Base-by-base conservation (phyloP, 2,113 vertebrate species). In the Peromyscus leucopus region DNA sequence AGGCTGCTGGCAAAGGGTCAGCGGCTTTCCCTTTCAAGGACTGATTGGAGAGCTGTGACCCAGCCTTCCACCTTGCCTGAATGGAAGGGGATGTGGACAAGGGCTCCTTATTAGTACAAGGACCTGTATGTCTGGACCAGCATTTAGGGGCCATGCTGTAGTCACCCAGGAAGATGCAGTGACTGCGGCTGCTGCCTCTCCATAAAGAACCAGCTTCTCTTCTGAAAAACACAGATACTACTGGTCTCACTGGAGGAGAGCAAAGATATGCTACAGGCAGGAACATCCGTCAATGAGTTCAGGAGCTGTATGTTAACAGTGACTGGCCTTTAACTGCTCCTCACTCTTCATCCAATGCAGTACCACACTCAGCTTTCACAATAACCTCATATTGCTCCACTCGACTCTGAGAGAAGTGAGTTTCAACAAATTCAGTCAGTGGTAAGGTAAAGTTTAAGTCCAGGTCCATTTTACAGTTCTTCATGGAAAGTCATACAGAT, bases 1-100 rank as follows among this genome's bases (percentile, higher is more conserved):
- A 92, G 97, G 98, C 97, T 4, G 75, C 95, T 95, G 97, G 96
- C 59, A 94, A 97, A 96, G 93, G 80, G 98, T 97, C 95, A 97
- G 95, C 94, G 96, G 91, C 93, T 98, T 98, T 98, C 98, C 48
- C 96, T 98, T 96, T 97, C 98, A 96, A 94, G 98, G 97, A 97
- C 51, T 97, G 93, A 96, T 91, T 96, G 97, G 96, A 98, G 95
- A 97, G 96, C 94, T 98, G 97, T 91, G 96, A 98, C 84, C 96
- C 98, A 97, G 98, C 97, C 98, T 98, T 97, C 98, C 97, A 88
- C 96, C 98, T 3, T 8, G 85, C 69, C 55, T 0, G 65, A 94
- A 90, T 0, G 0, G 93, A 93, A 98, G 88, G 89, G 57, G 96
- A 97, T 87, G 97, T 96, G 92, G 69, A 71, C 57, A 87, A 97